Evolutionary conservation across 35 echinoderm and acorn worm genomes (phyloP), one percentile per base, ranked within the genome.

Genomic region (Amphiura filiformis): DNA sequence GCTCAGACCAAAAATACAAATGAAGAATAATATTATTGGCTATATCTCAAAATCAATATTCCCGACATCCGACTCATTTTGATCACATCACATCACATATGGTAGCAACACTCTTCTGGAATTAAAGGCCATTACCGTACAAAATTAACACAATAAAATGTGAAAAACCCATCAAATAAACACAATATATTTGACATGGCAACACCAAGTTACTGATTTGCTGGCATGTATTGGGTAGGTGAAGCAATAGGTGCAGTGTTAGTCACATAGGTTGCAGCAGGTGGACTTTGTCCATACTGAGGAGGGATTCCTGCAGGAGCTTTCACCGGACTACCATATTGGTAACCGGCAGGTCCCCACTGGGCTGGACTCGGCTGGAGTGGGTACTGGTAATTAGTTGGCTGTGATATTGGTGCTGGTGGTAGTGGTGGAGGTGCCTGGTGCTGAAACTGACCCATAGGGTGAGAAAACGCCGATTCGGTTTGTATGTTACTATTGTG

Each of bases 251-350:
- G 41, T 18, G 61, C 28, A 23, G 61, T 70, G 61, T 70, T 70
- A 70, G 61, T 70, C 1, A 70, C 61, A n/a, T 70, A 70, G 61
- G 61, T 70, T 2, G 61, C 61, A 3, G 61, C 26, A 70, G 61
- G 61, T 70, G 61, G 61, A 70, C 61, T 70, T 3, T 70, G 61
- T n/a, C 61, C 61, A 70, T 70, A 70, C 61, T 70, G 61, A 70
- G 61, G 15, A 30, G 61, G 61, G 3, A 70, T 30, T 30, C 61
- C 61, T n/a, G n/a, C n/a, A 3, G 61, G 61, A 13, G 61, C 61
- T 30, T 70, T 70, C 17, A 70, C 61, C 1, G 61, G 61, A 23
- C 61, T 70, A 23, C 61, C 61, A 70, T 70, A 70, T n/a, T 70
- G 61, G 26, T 70, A 70, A 3, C 61, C 61, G 7, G 61, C 26